phyloP scores from a whole-genome alignment of 2,113 vertebrate genomes.

The Notechis scutatus region DNA sequence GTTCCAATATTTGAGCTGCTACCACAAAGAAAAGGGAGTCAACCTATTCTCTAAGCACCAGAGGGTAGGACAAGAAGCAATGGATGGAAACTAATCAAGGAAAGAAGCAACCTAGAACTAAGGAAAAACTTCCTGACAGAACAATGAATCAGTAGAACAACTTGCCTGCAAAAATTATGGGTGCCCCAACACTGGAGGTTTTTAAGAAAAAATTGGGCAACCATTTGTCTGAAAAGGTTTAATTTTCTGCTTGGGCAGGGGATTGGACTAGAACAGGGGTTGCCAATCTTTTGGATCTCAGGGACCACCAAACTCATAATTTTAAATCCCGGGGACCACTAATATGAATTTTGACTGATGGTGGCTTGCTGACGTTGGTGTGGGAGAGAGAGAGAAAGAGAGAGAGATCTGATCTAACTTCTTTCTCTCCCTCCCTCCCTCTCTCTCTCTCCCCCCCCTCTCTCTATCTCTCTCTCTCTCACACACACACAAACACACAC shows the following conservation, averaged over 20 bases:
- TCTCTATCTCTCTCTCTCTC: no score
- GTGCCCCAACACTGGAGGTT: neutral
- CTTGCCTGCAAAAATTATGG: neutral
- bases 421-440: no score
- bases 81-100: neutral
- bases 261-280: neutral
- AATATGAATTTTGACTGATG: no score
- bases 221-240: neutral
- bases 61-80: neutral
- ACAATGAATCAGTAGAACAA: neutral
- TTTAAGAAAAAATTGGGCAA: neutral
- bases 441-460: no score
- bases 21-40: neutral
- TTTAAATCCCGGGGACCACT: no score
- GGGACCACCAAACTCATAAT: no score
- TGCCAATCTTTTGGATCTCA: no score
- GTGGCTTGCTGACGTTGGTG: no score
- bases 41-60: neutral
- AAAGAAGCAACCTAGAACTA: neutral
- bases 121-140: neutral
- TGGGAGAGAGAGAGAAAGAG: no score
- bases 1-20: neutral
- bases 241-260: neutral
- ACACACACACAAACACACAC: no score
- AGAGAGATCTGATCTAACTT: no score